Evolutionary conservation across 53 echinoderm and acorn worm species (phyloP).

Genomic region (Holothuria scabra): DNA sequence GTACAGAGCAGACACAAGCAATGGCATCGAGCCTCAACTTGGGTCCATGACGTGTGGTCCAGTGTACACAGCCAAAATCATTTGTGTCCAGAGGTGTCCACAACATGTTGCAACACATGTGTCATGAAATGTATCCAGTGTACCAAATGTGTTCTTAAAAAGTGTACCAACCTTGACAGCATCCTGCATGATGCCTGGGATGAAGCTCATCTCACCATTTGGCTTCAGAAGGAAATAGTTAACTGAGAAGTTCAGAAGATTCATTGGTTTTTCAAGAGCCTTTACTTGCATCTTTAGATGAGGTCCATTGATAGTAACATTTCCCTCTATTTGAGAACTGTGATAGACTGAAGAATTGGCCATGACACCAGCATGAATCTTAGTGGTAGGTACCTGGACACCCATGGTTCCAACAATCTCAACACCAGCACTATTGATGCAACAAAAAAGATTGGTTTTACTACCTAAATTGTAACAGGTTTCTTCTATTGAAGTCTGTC

Average conservation of each 20-base stretch:
- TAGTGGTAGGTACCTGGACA: constrained; percentile 72
- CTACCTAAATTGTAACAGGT: too few relatives aligned
- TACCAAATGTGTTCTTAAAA: too few relatives aligned
- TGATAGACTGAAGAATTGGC: constrained; percentile 89
- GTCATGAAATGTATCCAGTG: too few relatives aligned
- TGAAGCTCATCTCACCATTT: constrained; percentile 55
- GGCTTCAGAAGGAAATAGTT: constrained; percentile 83
- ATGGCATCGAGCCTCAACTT: too few relatives aligned
- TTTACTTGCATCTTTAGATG: constrained; percentile 91
- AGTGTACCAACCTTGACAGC: constrained; percentile 58
- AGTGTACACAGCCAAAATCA: too few relatives aligned
- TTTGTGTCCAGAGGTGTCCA: too few relatives aligned
- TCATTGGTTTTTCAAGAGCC: constrained; percentile 76
- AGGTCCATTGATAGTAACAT: constrained; percentile 79
- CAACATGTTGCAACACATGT: too few relatives aligned
- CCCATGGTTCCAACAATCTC: constrained; percentile 89
- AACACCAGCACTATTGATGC: constrained; percentile 63
- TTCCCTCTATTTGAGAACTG: constrained; percentile 87
- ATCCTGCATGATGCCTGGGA: constrained; percentile 85
- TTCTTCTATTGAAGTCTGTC: too few relatives aligned
- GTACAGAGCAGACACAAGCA: too few relatives aligned
- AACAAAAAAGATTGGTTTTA: neutral
- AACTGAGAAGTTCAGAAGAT: constrained; percentile 90
- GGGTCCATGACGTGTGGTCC: too few relatives aligned
- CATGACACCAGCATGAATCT: constrained; percentile 74